Conservation (phyloP, 2,113 vertebrate genomes). For the Leptosomus discolor region DNA sequence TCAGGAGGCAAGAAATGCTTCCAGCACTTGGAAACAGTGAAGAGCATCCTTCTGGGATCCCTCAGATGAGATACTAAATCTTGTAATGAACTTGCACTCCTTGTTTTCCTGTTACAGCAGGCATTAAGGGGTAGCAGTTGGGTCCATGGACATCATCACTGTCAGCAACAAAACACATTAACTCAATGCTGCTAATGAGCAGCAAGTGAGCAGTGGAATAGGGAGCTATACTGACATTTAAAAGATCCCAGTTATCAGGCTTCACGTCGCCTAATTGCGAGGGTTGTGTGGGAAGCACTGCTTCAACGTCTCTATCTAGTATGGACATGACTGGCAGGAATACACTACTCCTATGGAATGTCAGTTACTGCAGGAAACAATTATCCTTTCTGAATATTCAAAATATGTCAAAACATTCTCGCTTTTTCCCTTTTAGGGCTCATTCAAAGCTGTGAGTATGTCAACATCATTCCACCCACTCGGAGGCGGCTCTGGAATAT, state of each 20-base stretch:
- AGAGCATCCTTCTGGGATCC: neutral
- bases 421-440: constrained; percentile 39
- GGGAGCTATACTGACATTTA: constrained; percentile 1
- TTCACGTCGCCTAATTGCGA: neutral
- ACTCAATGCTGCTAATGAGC: neutral
- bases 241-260: constrained; percentile 14
- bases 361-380: constrained; percentile 61
- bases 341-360: constrained; percentile 47
- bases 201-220: neutral
- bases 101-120: neutral
- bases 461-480: constrained; percentile 45
- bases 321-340: constrained; percentile 28
- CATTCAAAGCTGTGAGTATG: constrained; percentile 20
- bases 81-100: neutral
- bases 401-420: constrained; percentile 55
- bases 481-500: neutral
- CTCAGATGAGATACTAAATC: neutral
- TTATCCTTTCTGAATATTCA: constrained; percentile 62
- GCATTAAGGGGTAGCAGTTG: neutral
- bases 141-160: neutral
- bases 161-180: neutral
- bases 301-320: constrained; percentile 34
- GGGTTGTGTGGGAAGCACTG: constrained; percentile 30
- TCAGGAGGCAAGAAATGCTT: neutral
- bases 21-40: neutral